Evolutionary conservation across 2,113 vertebrate genomes (phyloP).

Genomic region (Chloebia gouldiae): DNA sequence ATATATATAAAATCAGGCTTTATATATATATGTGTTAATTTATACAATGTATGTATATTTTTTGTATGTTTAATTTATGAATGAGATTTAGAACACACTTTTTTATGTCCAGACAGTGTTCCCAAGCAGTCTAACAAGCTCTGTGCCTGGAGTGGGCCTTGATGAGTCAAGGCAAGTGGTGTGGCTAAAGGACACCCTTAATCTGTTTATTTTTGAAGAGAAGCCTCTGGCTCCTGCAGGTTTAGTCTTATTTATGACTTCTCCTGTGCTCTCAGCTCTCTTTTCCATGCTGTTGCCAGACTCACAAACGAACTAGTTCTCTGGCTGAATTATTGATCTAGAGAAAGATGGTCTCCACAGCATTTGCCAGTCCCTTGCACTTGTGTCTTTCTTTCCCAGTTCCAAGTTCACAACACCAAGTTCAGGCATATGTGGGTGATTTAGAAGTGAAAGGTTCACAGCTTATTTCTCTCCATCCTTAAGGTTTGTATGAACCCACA

Average conservation of each 20-base stretch:
- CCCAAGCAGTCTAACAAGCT: conserved; percentile 25
- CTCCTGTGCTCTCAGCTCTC: not conserved
- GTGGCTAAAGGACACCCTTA: not conserved
- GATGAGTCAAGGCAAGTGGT: not conserved
- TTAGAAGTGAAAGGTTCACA: not conserved
- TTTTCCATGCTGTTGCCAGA: not conserved
- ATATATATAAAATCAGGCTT: not conserved
- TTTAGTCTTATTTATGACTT: not conserved
- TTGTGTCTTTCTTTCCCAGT: not conserved
- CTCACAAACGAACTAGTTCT: not conserved
- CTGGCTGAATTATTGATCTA: not conserved
- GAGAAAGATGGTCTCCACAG: not conserved
- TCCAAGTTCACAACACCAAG: not conserved
- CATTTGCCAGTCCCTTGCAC: not conserved
- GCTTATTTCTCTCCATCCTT: not conserved
- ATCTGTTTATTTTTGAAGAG: not conserved
- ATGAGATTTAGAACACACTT: conserved; percentile 3
- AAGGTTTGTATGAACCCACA: not conserved
- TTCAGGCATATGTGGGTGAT: not conserved
- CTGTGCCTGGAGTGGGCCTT: not conserved
- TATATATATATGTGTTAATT: conserved; percentile 32
- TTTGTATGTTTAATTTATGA: conserved; percentile 74
- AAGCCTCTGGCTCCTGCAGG: not conserved
- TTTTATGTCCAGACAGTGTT: conserved; percentile 36
- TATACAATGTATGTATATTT: conserved; percentile 56